These are phyloP conservation scores for Hypercompe scribonia DNA, from an alignment of 2,888 invertebrate species.

Conservation along the genomic window DNA sequence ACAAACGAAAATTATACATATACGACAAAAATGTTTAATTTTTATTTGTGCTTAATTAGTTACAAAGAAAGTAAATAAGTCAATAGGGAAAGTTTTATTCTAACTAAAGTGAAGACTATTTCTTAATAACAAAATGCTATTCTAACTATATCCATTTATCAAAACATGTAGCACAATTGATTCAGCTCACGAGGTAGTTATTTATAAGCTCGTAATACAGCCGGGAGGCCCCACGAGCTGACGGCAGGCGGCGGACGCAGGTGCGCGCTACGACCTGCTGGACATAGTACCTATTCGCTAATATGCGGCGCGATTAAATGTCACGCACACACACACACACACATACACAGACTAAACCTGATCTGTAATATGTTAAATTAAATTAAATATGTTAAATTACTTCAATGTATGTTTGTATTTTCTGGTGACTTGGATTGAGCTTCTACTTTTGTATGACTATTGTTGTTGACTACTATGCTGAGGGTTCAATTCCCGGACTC, in stretches of 20 bases:
- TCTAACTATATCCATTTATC: not conserved
- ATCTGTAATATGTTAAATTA: not conserved
- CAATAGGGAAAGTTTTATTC: too few species aligned
- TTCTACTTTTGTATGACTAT: too few species aligned
- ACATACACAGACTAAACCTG: not conserved
- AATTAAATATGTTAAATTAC: too few species aligned
- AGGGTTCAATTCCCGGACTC: too few species aligned
- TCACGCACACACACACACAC: not conserved
- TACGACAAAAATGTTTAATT: not conserved
- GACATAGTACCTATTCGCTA: not conserved
- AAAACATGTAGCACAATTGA: not conserved
- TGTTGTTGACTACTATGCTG: too few species aligned
- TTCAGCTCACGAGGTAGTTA: not conserved
- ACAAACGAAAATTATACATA: not conserved
- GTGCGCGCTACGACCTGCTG: constrained; percentile 6
- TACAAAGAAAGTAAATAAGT: not conserved
- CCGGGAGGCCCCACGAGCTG: not conserved
- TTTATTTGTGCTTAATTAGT: not conserved
- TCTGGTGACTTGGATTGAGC: not conserved
- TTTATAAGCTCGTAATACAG: not conserved
- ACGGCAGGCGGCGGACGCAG: not conserved
- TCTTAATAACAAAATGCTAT: not conserved
- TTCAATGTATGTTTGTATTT: not conserved
- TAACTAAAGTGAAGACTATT: too few species aligned
- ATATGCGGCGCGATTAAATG: not conserved